Evolutionary conservation across 2,113 vertebrate genomes (phyloP), one percentile per base, ranked within the genome.

Genomic region (Cynopterus brachyotis): DNA sequence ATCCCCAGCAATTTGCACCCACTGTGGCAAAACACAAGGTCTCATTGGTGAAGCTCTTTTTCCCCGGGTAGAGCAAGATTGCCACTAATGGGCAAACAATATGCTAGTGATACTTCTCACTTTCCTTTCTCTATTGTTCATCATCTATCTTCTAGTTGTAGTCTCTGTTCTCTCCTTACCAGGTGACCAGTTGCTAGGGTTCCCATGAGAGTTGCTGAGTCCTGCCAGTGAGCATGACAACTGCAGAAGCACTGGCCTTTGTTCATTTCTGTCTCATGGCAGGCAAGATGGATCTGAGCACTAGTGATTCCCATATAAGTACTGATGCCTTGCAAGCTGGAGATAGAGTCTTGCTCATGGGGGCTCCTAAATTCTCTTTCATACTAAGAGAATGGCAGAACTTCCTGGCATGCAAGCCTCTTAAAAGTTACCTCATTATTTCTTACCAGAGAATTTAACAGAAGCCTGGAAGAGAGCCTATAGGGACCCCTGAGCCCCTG

Each of bases 31-130:
- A 45, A 28, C 3, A 24, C 16, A 1, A 17, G 80, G 30, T n/a
- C 47, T 26, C 20, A n/a, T 40, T 15, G 3, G 42, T 10, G 15
- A 47, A 67, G 42, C 6, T 22, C 16, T 15, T 3, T 6, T 37
- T 76, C 55, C 26, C 6, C 7, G 2, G 32, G 24, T 0, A 16
- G 80, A 45, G n/a, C 26, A 22, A 47, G 22, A 47, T 13, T 16
- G 26, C 2, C 15, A 6, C 24, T 45, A 0, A 22, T 22, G 35
- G 16, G 24, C 8, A 24, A 9, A 4, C 0, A 2, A 2, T 0
- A 1, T 11, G 37, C 80, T 6, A 40, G 67, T 30, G 5, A 10
- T 20, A 4, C 45, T 12, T 0, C 4, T 40, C 0, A 2, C 26
- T n/a, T 64, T n/a, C 40, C 12, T 45, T 45, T 87, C 62, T 45